Evolutionary conservation across 2,888 invertebrate genomes (phyloP).

Genomic region (Odontomyia ornata): DNA sequence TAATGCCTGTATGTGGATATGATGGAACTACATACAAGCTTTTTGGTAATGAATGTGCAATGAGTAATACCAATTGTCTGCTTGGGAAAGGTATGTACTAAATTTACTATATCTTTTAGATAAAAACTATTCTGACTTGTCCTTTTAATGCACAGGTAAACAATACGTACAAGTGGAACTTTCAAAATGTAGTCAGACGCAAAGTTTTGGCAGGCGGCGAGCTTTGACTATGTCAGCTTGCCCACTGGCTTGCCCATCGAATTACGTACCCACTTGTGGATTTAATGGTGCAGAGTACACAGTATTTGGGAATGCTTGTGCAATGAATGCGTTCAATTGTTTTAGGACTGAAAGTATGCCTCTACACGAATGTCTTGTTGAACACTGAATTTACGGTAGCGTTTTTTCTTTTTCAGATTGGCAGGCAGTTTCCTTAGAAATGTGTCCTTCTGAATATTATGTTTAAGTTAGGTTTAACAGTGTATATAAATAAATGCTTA

Average conservation of each 20-base stretch:
- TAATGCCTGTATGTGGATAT: constrained; percentile 41
- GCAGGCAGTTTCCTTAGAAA: background rate
- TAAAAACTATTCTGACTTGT: background rate
- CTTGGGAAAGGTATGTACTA: constrained; percentile 16
- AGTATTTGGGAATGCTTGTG: constrained; percentile 43
- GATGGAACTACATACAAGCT: constrained; percentile 44
- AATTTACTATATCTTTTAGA: background rate
- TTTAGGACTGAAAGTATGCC: constrained; percentile 11
- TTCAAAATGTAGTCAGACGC: background rate
- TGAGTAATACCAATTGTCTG: constrained; percentile 40
- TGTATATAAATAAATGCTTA: no score
- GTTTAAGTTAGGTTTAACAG: no score
- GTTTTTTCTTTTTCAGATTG: background rate
- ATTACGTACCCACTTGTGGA: constrained; percentile 39
- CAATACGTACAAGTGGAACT: background rate
- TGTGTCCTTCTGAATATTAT: background rate
- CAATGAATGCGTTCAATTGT: constrained; percentile 36
- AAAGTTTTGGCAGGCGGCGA: background rate
- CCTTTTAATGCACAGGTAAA: background rate
- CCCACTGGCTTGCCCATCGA: background rate
- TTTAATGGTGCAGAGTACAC: constrained; percentile 43
- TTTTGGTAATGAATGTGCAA: constrained; percentile 41
- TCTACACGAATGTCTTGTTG: no score
- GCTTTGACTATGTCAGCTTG: background rate
- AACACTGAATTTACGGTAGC: background rate